These are phyloP conservation scores for Abrostola tripartita DNA, from an alignment of 2,888 invertebrate genomes.

Conservation along the genomic window DNA sequence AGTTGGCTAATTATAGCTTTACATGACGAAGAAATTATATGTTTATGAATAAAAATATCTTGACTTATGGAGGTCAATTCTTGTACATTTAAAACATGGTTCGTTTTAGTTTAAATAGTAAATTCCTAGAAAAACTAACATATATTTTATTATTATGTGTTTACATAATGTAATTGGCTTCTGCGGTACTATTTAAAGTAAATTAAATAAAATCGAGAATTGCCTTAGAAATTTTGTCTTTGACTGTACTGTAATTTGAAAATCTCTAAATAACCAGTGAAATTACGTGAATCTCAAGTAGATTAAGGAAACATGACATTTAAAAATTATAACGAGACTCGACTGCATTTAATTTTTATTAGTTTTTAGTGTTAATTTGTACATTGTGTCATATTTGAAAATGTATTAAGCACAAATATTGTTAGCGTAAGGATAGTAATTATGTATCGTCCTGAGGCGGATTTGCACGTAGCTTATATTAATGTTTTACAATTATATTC, in stretches of 20 bases:
- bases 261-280: constrained; percentile 18
- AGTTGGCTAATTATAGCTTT: too few relatives aligned
- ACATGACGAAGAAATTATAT: too few relatives aligned
- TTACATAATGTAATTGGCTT: too few relatives aligned
- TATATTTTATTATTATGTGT: too few relatives aligned
- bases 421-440: constrained; percentile 18
- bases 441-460: constrained; percentile 11
- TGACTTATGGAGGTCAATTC: too few relatives aligned
- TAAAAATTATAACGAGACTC: constrained; percentile 63
- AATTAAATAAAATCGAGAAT: too few relatives aligned
- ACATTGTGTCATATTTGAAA: constrained; percentile 74
- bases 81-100: too few relatives aligned
- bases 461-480: constrained; percentile 8
- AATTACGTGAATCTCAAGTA: constrained; percentile 58
- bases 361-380: constrained; percentile 56
- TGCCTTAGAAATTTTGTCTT: background rate
- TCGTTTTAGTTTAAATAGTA: too few relatives aligned
- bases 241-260: background rate
- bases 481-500: too few relatives aligned
- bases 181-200: background rate
- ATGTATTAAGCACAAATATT: constrained; percentile 52
- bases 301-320: constrained; percentile 43
- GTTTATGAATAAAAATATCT: too few relatives aligned
- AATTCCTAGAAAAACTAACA: too few relatives aligned
- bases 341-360: constrained; percentile 71